These are phyloP conservation scores for Melipona quadrifasciata DNA, from an alignment of 1,140 invertebrate genomes.

Conservation along the genomic window DNA sequence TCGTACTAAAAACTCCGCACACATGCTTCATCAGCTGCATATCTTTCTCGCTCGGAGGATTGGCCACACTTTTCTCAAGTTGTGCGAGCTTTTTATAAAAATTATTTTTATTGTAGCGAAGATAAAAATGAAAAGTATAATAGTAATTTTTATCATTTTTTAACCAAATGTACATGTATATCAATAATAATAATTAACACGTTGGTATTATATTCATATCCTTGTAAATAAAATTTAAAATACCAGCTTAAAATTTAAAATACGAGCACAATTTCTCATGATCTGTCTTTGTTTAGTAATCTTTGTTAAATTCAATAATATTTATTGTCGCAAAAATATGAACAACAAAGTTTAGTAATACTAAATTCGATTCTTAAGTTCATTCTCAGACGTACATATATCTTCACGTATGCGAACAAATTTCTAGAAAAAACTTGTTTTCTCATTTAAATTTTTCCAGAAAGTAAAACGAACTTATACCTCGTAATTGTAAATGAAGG, in stretches of 20 bases:
- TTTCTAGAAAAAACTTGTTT: not conserved
- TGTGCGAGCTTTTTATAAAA: conserved; percentile 77
- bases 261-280: not conserved
- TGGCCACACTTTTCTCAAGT: conserved; percentile 83
- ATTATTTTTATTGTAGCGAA: not conserved
- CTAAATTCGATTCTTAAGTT: not conserved
- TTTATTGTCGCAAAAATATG: not conserved
- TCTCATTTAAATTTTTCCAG: not conserved
- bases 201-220: not conserved
- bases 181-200: not conserved
- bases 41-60: conserved; percentile 81
- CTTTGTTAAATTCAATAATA: not conserved
- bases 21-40: conserved; percentile 84
- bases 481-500: conserved; percentile 83
- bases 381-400: not conserved
- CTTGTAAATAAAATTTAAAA: too few relatives aligned
- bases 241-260: not conserved
- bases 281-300: not conserved
- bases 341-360: not conserved
- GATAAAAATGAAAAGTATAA: not conserved
- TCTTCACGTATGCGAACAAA: not conserved
- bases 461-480: conserved; percentile 37
- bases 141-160: not conserved
- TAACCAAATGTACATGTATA: not conserved
- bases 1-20: conserved; percentile 87